Evolutionary conservation across 2,888 invertebrate species (phyloP), one percentile per base, ranked within the genome.

Genomic region (Caenorhabditis japonica): DNA sequence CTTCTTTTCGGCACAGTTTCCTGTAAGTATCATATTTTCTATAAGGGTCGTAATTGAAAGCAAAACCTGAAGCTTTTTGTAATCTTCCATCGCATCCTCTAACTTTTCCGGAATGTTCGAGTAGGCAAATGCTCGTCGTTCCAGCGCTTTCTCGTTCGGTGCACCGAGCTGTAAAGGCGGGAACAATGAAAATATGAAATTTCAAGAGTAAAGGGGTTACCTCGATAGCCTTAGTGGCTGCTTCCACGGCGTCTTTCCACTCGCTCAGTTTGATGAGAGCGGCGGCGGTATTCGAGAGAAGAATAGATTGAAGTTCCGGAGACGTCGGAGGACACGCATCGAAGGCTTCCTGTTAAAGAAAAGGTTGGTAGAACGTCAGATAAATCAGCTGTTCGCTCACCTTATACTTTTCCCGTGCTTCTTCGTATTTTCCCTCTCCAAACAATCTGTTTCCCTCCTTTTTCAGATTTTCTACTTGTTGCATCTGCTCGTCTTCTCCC

Each of bases 401-500:
- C 58, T 46, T 17, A 62, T 76, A 80, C 17, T 58, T 60, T 2
- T 61, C 61, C n/a, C 62, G 44, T 1, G 83, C 83, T 49, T 70
- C 62, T 21, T 70, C 68, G 34, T 46, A 83, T 13, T 79, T 70
- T 60, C 81, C 81, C 15, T 64, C 44, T 3, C 69, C 81, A 44
- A 84, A 84, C 7, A 66, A 56, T 15, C 33, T 60, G 51, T 84
- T 84, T 38, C 84, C 84, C 19, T 75, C 66, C 38, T 68, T 69
- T 56, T 77, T 77, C 34, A 77, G 13, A 3, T 27, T 13, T 10
- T 77, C 76, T 4, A 61, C 71, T 17, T 43, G 55, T 1, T 21
- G 21, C 23, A 53, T 19, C 13, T 62, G 51, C 8, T 33, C 56
- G 5, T 64, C 68, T 30, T 56, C 61, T 10, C 56, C 53, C 21